Base-by-base conservation (phyloP, 2,888 invertebrate genomes). In the Athrips mouffetella region DNA sequence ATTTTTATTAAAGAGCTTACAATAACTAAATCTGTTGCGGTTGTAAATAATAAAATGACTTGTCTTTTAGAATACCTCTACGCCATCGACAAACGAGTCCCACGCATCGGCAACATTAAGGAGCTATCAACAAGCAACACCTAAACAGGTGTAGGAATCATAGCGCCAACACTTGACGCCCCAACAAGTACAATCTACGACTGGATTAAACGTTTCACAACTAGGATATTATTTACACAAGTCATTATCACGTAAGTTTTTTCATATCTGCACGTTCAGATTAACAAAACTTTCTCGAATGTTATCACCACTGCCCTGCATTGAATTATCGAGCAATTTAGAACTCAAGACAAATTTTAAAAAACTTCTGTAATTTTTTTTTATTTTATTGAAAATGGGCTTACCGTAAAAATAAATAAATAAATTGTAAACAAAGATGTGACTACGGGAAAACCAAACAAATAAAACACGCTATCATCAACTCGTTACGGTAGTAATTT, bases 181-280 rank as follows among this genome's bases (percentile, higher is more conserved):
- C 35, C 40, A 47, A 51, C 48, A 49, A 42, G 49, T 51, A 41
- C 25, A 3, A 35, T 13, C 41, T 49, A 41, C 49, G 37, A 51
- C 52, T 50, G 47, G 49, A 51, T 49, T 51, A 50, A 45, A 18
- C n/a, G 45, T 59, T 58, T 65, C 63, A 58, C 59, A 66, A 70
- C 55, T 21, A 48, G 48, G 60, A 55, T 59, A 58, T 63, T 62
- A 63, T 54, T 58, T 53, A 63, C 47, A 29, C 42, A 47, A 11
- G n/a, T 21, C 21, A 7, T 21, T 21, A n/a, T 8, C 8, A 21
- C 37, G 37, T 37, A 21, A 21, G 20, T 21, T 37, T 20, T 11
- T 20, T 6, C n/a, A n/a, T n/a, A n/a, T n/a, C n/a, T n/a, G n/a
- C n/a, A n/a, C n/a, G n/a, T n/a, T n/a, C n/a, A n/a, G n/a, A n/a